phyloP scores from a whole-genome alignment of 2,888 invertebrate species.

The Sympetrum striolatum region DNA sequence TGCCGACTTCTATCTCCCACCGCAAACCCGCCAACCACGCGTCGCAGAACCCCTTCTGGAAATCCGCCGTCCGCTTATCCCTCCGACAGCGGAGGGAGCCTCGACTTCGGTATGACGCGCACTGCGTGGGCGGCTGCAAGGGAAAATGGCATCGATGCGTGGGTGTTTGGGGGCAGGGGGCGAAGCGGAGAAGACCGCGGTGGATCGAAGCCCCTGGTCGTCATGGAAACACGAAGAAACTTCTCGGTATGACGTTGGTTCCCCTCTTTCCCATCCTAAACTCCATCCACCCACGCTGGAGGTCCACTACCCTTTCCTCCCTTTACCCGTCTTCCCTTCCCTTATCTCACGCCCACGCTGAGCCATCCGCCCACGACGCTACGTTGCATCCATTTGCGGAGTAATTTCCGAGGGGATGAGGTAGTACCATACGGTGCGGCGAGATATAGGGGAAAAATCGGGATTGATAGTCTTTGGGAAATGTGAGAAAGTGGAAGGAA shows the following conservation, averaged over 20 bases:
- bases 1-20: neutral
- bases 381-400: neutral
- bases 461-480: neutral
- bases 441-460: neutral
- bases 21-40: neutral
- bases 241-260: slow-evolving; percentile 27
- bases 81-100: neutral
- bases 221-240: slow-evolving; percentile 9
- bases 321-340: neutral
- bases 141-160: neutral
- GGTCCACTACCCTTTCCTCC: neutral
- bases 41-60: neutral
- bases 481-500: neutral
- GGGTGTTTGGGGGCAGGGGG: neutral
- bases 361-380: neutral
- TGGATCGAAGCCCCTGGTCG: slow-evolving; percentile 13
- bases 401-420: neutral
- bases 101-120: no score
- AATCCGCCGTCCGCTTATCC: no score
- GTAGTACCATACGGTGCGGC: neutral
- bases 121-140: neutral
- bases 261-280: neutral
- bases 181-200: neutral
- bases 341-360: neutral
- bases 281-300: neutral